Conservation (phyloP, 2,888 invertebrate species). For the Stictocephala bisonia region DNA sequence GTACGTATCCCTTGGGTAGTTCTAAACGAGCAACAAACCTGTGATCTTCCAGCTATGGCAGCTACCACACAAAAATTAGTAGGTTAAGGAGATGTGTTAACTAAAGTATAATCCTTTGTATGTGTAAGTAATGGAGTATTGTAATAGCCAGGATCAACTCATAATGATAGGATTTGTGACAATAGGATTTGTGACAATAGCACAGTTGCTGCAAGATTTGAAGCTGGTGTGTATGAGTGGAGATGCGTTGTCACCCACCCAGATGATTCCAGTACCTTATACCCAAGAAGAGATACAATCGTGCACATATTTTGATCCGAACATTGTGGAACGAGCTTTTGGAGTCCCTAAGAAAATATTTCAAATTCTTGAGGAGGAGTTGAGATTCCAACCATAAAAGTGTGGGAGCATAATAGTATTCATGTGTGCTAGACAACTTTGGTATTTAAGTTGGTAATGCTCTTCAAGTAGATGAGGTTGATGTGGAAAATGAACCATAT, state of each 20-base stretch:
- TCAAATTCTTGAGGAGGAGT: neutral
- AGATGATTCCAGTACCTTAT: too few species aligned
- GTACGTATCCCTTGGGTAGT: too few species aligned
- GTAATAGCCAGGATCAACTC: neutral
- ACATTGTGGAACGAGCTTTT: neutral
- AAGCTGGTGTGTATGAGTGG: neutral
- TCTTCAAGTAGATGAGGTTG: neutral
- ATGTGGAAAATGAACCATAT: conserved; percentile 29
- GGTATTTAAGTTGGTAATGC: neutral
- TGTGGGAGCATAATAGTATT: neutral
- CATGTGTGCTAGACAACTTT: neutral
- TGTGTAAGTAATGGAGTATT: neutral
- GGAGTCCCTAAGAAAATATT: neutral
- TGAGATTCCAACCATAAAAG: neutral
- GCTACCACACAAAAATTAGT: too few species aligned
- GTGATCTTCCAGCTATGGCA: too few species aligned
- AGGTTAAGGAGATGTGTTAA: too few species aligned
- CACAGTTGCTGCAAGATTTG: neutral
- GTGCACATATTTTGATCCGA: neutral
- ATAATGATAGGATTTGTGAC: neutral
- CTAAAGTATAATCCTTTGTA: too few species aligned
- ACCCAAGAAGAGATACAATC: too few species aligned
- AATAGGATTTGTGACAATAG: too few species aligned
- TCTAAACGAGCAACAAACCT: too few species aligned
- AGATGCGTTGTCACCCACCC: neutral